phyloP scores from a whole-genome alignment of 30 jellyfish, hydroid and myxozoan species.

The Cassiopea xamachana region DNA sequence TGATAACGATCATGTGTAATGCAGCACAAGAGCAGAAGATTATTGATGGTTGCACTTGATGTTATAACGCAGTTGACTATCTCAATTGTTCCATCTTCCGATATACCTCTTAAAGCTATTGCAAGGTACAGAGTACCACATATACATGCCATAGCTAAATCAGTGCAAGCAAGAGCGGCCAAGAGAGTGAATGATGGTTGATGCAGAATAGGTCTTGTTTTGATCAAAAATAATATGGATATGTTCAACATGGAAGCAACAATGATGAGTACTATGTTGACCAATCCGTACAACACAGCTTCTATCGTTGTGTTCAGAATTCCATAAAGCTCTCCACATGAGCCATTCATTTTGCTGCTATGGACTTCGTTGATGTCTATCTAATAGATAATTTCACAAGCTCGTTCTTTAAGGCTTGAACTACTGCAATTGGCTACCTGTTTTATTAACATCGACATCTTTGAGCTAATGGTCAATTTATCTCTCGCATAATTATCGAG shows the following conservation, averaged over 20 bases:
- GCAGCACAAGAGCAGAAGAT: constrained; percentile 11
- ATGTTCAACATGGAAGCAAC: constrained; percentile 22
- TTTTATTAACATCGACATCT: too few relatives aligned
- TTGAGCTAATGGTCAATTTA: too few relatives aligned
- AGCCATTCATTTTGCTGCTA: neutral
- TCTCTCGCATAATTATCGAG: too few relatives aligned
- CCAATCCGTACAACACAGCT: neutral
- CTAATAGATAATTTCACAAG: neutral
- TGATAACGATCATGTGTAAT: constrained; percentile 26
- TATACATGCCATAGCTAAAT: constrained; percentile 3
- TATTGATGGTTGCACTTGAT: neutral
- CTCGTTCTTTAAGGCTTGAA: neutral
- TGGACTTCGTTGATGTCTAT: neutral
- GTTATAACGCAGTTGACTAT: constrained; percentile 17
- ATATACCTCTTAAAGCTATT: neutral
- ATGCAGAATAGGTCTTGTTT: neutral
- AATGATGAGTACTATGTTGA: neutral
- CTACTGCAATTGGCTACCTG: neutral
- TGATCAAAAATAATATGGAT: neutral
- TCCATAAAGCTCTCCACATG: neutral
- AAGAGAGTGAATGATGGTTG: neutral
- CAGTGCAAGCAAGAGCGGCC: constrained; percentile 40
- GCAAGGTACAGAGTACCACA: constrained; percentile 13
- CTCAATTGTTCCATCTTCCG: neutral
- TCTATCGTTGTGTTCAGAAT: neutral